A percentile compares a stretch with the other conserved stretches of the same genome.
phyloP scores from a whole-genome alignment of 2,888 invertebrate genomes.

The Macrophya annulata region DNA sequence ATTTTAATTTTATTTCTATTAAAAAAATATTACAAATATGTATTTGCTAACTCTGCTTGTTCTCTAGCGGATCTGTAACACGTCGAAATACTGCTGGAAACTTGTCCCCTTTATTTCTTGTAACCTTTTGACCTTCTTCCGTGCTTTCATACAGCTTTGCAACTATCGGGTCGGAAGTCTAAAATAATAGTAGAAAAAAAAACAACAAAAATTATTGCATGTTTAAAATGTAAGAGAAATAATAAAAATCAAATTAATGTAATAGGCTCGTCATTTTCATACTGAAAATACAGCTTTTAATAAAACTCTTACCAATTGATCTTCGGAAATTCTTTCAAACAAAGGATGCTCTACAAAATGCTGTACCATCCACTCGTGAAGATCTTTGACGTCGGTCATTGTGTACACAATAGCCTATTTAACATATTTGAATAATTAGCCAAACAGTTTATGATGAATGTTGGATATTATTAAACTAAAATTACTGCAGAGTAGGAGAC shows the following conservation, averaged over 20 bases:
- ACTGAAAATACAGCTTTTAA: background rate
- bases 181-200: slow-evolving; percentile 65
- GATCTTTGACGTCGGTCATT: slow-evolving; percentile 98
- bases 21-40: slow-evolving; percentile 52
- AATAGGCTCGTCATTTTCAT: background rate
- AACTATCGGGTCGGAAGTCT: slow-evolving; percentile 93
- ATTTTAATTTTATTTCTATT: slow-evolving; percentile 8
- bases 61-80: slow-evolving; percentile 80
- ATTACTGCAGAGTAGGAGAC: background rate
- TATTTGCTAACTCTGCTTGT: slow-evolving; percentile 57
- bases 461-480: slow-evolving; percentile 23
- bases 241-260: background rate
- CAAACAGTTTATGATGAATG: background rate
- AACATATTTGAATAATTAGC: slow-evolving; percentile 64
- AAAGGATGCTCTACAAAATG: slow-evolving; percentile 96
- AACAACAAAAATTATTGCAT: too few species aligned
- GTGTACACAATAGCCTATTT: slow-evolving; percentile 94
- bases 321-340: slow-evolving; percentile 88
- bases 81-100: slow-evolving; percentile 94
- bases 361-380: slow-evolving; percentile 98
- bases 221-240: too few species aligned
- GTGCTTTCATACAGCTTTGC: slow-evolving; percentile 95
- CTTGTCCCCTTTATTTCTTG: slow-evolving; percentile 96
- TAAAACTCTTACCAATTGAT: slow-evolving; percentile 87
- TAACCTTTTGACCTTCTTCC: slow-evolving; percentile 99